Evolutionary conservation across 2,888 invertebrate genomes (phyloP), one percentile per base, ranked within the genome.

Genomic region (Rhagonycha fulva): DNA sequence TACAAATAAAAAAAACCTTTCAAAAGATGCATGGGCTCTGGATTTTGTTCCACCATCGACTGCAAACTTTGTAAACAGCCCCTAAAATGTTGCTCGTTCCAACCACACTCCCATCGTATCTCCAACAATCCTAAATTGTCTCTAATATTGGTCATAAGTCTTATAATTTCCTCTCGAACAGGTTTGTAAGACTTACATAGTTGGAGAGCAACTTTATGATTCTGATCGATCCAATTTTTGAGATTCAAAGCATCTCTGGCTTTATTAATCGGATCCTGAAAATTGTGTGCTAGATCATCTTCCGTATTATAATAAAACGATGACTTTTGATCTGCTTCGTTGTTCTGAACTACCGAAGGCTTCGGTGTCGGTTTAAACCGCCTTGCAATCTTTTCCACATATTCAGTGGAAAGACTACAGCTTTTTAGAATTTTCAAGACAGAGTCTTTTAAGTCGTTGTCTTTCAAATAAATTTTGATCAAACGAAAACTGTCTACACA

Each of bases 51-150:
- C 0, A 93, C 91, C 66, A 98, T 88, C 1, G 94, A 91, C 78
- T 92, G 92, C 63, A 98, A 92, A 79, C 96, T 95, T 83, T 95
- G 93, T 4, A 98, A 89, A 83, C 96, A 96, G n/a, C 97, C 97
- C 82, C 96, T 91, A 83, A 96, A 96, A 85, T 97, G 97, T 82
- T 94, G 93, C 75, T 94, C 92, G 84, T 96, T 95, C 96, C 96
- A 96, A 10, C 96, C 96, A 83, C 94, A 95, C 82, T 96, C 96
- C 91, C 95, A 96, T 24, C 90, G 87, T 3, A 94, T 90, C 79
- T 92, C 91, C 60, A 88, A 88, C 12, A 95, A 84, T 30, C 90
- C 89, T 70, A 93, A 88, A 81, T 88, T 85, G 63, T 90, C 84
- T 82, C 91, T 90, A 62, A 96, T 89, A 70, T 89, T 87, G 68